Percentiles rank a stretch among this genome's conserved stretches.
phyloP scores from a whole-genome alignment of 2,797 vertebrate genomes.

The Petrocephalus schoutedeni region DNA sequence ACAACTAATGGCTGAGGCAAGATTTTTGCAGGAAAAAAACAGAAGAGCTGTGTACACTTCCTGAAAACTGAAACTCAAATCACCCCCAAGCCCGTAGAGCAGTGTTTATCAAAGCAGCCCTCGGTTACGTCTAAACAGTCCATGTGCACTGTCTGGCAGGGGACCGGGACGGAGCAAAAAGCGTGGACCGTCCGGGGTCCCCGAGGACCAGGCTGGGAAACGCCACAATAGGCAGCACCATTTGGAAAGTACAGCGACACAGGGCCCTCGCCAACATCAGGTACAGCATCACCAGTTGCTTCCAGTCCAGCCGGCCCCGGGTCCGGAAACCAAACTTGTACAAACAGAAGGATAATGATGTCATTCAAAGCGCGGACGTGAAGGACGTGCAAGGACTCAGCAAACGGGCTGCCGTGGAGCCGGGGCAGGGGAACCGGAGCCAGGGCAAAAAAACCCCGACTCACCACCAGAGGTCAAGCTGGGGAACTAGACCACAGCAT shows the following conservation, averaged over 20 bases:
- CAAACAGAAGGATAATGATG: constrained; percentile 15
- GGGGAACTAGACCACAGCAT: not conserved
- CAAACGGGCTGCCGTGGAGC: not conserved
- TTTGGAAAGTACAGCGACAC: no score
- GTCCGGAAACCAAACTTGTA: not conserved
- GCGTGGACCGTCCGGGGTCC: no score
- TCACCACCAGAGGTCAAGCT: not conserved
- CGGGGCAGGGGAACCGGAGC: not conserved
- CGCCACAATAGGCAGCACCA: no score
- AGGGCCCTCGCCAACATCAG: not conserved
- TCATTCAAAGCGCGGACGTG: constrained; percentile 24
- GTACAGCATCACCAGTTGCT: not conserved
- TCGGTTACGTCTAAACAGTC: not conserved
- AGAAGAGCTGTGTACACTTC: not conserved
- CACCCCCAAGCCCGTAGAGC: not conserved
- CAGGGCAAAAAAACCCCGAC: not conserved
- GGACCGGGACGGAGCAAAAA: no score
- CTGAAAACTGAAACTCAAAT: not conserved
- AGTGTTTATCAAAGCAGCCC: not conserved
- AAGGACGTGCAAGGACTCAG: constrained; percentile 27
- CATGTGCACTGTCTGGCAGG: no score
- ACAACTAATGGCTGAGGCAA: not conserved
- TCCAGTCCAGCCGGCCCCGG: not conserved
- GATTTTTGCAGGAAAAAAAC: not conserved
- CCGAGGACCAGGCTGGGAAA: no score